Base-by-base conservation (phyloP, 2,797 vertebrate genomes). In the Lithobates sylvaticus region DNA sequence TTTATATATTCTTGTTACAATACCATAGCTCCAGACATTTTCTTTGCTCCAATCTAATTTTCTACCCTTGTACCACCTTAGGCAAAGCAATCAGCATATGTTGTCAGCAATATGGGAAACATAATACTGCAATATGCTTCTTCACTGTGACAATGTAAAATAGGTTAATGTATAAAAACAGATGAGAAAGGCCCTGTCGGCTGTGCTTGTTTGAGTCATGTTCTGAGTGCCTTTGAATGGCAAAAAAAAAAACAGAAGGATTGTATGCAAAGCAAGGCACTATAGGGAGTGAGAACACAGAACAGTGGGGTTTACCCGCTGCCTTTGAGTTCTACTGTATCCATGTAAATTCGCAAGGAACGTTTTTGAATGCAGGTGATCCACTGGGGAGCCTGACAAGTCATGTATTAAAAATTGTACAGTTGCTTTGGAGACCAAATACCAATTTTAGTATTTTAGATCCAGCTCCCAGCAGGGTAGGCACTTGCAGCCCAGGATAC, bases 351-450 rank as follows among this genome's bases (percentile, higher is more conserved):
- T 32, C 42, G 79, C 26, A 21, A 27, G 75, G 76, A 69, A 84
- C 71, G 75, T 87, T 87, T 85, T 79, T 84, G 76, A 80, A 84
- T 87, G 86, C 70, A 87, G 76, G 85, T 86, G 85, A 65, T 65
- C 65, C 50, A 71, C 47, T 13, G n/a, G n/a, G 58, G 54, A 87
- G 74, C 27, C 71, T 68, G 73, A 29, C 69, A 84, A 80, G 70
- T 16, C 58, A 75, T 68, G 32, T 58, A 18, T 61, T 79, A 75
- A 75, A 80, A 29, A 29, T 76, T 36, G 69, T 78, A 74, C 32
- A 54, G 44, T 79, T 68, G 67, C 86, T 83, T 69, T 74, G 75
- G 80, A 78, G 61, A 83, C 81, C 75, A 71, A 76, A 36, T 67
- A 71, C 75, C 50, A 73, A 71, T 61, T 83, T 65, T 3, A 83